A percentile compares a stretch with the other conserved stretches of the same genome.
Evolutionary conservation across 2,113 vertebrate species (phyloP).

Genomic region (Oenanthe melanoleuca): DNA sequence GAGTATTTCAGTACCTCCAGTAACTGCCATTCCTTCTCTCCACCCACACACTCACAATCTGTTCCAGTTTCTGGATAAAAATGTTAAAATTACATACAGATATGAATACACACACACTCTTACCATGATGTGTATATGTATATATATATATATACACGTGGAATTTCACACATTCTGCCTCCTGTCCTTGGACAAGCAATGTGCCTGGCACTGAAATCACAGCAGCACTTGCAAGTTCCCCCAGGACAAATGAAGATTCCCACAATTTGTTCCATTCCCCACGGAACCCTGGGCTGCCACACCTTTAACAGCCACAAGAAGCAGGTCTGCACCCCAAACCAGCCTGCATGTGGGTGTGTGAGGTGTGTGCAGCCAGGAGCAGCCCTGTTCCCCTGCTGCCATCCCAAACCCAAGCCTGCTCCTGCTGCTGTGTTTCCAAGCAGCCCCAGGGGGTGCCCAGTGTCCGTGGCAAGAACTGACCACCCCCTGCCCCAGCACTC

Average conservation of each 20-base stretch:
- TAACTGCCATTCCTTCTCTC: neutral
- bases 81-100: neutral
- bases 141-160: accelerated
- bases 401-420: neutral
- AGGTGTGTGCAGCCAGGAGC: too few relatives aligned
- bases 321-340: neutral
- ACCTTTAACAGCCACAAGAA: neutral
- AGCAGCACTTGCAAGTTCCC: neutral
- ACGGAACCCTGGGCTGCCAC: accelerated
- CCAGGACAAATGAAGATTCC: neutral
- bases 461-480: neutral
- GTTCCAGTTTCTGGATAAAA: neutral
- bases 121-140: neutral
- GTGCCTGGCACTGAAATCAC: neutral
- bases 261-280: neutral
- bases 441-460: neutral
- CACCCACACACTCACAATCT: neutral
- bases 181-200: neutral
- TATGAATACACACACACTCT: too few relatives aligned
- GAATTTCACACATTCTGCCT: neutral
- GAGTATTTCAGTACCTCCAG: neutral
- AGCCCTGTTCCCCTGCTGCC: accelerated
- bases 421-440: neutral
- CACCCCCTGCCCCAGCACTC: neutral
- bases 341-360: neutral